These are phyloP conservation scores for Drosophila nigromelanica DNA, from an alignment of 1,140 invertebrate genomes.

Conservation along the genomic window DNA sequence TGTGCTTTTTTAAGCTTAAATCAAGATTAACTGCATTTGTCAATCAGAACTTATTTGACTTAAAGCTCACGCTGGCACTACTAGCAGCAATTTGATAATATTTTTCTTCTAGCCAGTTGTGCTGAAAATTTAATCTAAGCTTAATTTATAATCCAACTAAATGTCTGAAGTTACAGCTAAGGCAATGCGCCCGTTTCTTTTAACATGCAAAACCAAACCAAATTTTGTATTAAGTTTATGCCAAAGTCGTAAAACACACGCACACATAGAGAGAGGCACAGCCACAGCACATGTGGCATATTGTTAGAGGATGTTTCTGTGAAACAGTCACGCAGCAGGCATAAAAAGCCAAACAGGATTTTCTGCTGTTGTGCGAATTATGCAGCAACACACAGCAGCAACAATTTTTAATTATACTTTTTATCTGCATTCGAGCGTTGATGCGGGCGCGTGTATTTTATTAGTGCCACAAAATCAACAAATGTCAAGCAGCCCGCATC, in stretches of 20 bases:
- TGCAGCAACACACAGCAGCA: slow-evolving; percentile 27
- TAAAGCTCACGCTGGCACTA: neutral
- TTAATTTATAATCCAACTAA: neutral
- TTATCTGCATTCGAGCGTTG: slow-evolving; percentile 65
- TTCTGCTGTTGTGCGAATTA: slow-evolving; percentile 56
- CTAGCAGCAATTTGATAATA: neutral
- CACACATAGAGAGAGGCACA: slow-evolving; percentile 39
- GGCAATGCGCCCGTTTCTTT: neutral
- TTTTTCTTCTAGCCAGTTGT: neutral
- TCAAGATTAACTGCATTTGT: neutral
- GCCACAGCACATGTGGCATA: slow-evolving; percentile 21
- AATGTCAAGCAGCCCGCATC: slow-evolving; percentile 26
- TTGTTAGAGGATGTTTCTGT: slow-evolving; percentile 52
- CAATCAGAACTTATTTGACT: neutral
- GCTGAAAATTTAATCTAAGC: slow-evolving; percentile 9
- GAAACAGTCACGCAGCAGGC: slow-evolving; percentile 65
- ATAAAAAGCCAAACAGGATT: slow-evolving; percentile 74
- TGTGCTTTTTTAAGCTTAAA: neutral
- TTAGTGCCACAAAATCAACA: slow-evolving; percentile 58
- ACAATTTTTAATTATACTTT: slow-evolving; percentile 77
- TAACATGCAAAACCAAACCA: slow-evolving; percentile 20
- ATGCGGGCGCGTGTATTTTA: slow-evolving; percentile 55
- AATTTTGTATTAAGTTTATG: slow-evolving; percentile 31
- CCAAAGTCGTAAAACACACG: slow-evolving; percentile 55
- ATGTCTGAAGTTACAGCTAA: neutral